These are phyloP conservation scores for Eupithecia tripunctaria DNA, from an alignment of 2,888 invertebrate species.

Conservation along the genomic window DNA sequence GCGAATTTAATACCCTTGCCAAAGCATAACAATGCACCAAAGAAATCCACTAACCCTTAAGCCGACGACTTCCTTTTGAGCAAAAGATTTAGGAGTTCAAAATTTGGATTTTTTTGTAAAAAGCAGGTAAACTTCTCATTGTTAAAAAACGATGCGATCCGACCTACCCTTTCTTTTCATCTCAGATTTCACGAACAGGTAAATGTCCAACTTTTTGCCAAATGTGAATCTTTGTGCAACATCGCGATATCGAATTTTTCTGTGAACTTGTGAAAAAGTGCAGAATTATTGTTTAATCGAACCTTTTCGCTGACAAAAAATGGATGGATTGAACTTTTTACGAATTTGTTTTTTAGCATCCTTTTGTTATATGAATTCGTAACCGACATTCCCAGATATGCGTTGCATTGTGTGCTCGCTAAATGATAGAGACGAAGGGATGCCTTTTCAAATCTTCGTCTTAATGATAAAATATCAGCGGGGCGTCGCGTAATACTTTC, in stretches of 20 bases:
- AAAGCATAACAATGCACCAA: slow-evolving; percentile 61
- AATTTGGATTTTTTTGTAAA: slow-evolving; percentile 63
- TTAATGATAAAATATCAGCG: slow-evolving; percentile 81
- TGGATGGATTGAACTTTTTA: slow-evolving; percentile 68
- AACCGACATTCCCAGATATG: slow-evolving; percentile 83
- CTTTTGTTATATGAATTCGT: slow-evolving; percentile 74
- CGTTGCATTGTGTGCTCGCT: slow-evolving; percentile 71
- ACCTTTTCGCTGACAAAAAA: slow-evolving; percentile 74
- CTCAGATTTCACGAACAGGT: slow-evolving; percentile 83
- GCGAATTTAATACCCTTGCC: slow-evolving; percentile 72
- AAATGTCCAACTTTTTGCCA: slow-evolving; percentile 76
- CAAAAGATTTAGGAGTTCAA: slow-evolving; percentile 67
- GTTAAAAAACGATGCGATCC: slow-evolving; percentile 69
- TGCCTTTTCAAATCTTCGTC: slow-evolving; percentile 68
- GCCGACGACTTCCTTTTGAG: slow-evolving; percentile 75
- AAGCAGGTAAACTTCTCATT: slow-evolving; percentile 70
- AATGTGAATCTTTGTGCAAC: slow-evolving; percentile 73
- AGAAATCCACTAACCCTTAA: slow-evolving; percentile 76
- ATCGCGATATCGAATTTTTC: slow-evolving; percentile 80
- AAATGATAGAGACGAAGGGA: slow-evolving; percentile 72
- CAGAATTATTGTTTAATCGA: slow-evolving; percentile 76
- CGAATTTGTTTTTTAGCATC: slow-evolving; percentile 74
- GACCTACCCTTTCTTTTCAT: slow-evolving; percentile 81
- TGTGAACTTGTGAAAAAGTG: slow-evolving; percentile 66
- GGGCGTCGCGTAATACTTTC: slow-evolving; percentile 75